Evolutionary conservation across 2,888 invertebrate genomes (phyloP).

Genomic region (Drosophila antonietae): DNA sequence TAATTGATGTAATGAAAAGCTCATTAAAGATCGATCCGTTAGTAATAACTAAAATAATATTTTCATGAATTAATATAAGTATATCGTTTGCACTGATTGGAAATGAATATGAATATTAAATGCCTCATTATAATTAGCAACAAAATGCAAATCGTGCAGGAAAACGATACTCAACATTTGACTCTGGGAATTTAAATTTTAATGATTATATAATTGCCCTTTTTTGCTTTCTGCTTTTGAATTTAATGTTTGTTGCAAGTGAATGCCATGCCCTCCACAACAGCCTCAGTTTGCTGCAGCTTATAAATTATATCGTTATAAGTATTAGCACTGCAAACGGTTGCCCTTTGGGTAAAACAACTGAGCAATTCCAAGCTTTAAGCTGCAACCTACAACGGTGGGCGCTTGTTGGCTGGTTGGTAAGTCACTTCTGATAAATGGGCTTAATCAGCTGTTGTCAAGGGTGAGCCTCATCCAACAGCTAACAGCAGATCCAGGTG

Average conservation of each 20-base stretch:
- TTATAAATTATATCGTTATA: conserved; percentile 29
- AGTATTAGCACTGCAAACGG: conserved; percentile 45
- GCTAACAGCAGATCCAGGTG: conserved; percentile 26
- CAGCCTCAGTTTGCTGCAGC: background rate
- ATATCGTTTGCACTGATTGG: background rate
- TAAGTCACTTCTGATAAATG: conserved; percentile 55
- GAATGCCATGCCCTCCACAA: background rate
- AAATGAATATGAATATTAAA: background rate
- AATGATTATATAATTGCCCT: conserved; percentile 35
- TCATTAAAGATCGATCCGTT: too few species aligned
- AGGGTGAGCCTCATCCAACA: conserved; percentile 23
- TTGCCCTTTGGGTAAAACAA: background rate
- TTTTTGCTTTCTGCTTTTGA: conserved; percentile 28
- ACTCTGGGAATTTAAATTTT: conserved; percentile 63
- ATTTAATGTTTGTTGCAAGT: background rate
- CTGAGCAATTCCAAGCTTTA: conserved; percentile 32
- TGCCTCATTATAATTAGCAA: too few species aligned
- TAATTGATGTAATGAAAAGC: too few species aligned
- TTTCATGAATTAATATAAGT: too few species aligned
- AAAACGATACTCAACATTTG: conserved; percentile 36
- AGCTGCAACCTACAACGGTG: conserved; percentile 24
- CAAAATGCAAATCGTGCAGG: background rate
- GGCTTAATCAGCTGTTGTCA: conserved; percentile 68
- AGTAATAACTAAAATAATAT: too few species aligned
- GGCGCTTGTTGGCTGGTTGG: conserved; percentile 6